Evolutionary conservation across 1,140 invertebrate genomes (phyloP).

Genomic region (fruit fly (Drosophila melanogaster)): DNA sequence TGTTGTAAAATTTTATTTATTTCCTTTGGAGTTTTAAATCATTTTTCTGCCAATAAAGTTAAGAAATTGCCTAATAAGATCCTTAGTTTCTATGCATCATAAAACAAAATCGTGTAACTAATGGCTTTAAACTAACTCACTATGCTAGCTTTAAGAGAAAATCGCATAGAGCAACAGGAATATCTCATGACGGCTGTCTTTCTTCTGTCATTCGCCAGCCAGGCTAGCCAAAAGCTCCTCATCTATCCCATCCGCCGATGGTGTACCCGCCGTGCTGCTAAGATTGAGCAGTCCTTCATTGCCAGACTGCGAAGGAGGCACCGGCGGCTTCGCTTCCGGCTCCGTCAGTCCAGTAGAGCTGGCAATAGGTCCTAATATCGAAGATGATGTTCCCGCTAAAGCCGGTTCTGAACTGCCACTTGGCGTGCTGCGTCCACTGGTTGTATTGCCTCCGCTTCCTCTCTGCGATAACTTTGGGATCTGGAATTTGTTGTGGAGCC

Average conservation of each 20-base stretch:
- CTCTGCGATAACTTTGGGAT: conserved; percentile 90
- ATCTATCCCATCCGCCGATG: conserved; percentile 59
- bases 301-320: conserved; percentile 10
- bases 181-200: conserved; percentile 14
- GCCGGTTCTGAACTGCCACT: conserved; percentile 8
- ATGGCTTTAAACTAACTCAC: not conserved
- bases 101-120: conserved; percentile 3
- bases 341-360: conserved; percentile 6
- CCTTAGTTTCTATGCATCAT: not conserved
- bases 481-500: conserved; percentile 93
- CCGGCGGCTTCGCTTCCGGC: conserved; percentile 20
- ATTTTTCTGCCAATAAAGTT: conserved; percentile 1
- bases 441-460: conserved; percentile 15
- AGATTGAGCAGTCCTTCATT: conserved; percentile 47
- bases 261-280: conserved; percentile 12
- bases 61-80: conserved; percentile 1
- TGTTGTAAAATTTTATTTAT: conserved; percentile 18
- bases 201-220: conserved; percentile 62
- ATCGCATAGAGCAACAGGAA: conserved; percentile 45
- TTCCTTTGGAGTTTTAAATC: not conserved
- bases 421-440: conserved; percentile 30
- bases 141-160: conserved; percentile 20
- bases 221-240: conserved; percentile 71
- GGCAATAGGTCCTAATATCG: conserved; percentile 10
- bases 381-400: conserved; percentile 5